These are phyloP conservation scores for Tyto alba DNA, from an alignment of 2,113 vertebrate species.

Conservation along the genomic window DNA sequence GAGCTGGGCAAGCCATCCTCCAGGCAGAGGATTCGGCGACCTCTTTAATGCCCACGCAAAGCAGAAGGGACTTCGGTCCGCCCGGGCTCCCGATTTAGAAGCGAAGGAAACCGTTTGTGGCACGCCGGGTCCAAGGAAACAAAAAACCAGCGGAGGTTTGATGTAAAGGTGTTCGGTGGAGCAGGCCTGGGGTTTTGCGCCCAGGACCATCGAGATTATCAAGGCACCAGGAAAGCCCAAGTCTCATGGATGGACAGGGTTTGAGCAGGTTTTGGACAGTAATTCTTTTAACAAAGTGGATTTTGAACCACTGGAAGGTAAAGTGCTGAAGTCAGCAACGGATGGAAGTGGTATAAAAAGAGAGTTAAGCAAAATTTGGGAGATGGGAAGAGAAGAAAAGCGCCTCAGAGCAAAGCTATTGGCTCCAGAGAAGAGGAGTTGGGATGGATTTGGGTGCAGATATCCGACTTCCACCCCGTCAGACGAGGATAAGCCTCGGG, in stretches of 20 bases:
- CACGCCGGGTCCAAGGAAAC: accelerated
- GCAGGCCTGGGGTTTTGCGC: background rate
- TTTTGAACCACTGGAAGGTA: background rate
- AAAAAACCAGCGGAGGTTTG: background rate
- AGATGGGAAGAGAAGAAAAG: background rate
- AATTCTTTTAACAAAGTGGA: background rate
- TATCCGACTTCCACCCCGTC: accelerated
- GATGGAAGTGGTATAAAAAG: background rate
- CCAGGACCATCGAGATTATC: background rate
- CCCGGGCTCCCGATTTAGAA: background rate
- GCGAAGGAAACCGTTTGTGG: background rate
- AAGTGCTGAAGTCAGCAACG: background rate
- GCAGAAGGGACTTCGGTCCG: background rate
- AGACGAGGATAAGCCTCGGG: background rate
- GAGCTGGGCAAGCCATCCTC: background rate
- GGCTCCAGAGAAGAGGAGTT: background rate
- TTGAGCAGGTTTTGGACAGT: background rate
- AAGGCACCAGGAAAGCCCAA: background rate
- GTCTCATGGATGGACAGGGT: background rate
- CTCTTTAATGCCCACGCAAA: background rate
- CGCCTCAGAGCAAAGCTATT: background rate
- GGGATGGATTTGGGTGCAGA: background rate
- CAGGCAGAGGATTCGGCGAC: background rate
- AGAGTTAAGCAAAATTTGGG: background rate
- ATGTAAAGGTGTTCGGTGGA: background rate